A percentile compares a stretch with the other conserved stretches of the same genome.
Conservation (phyloP, 2,113 vertebrate genomes). For the Pluvialis apricaria region DNA sequence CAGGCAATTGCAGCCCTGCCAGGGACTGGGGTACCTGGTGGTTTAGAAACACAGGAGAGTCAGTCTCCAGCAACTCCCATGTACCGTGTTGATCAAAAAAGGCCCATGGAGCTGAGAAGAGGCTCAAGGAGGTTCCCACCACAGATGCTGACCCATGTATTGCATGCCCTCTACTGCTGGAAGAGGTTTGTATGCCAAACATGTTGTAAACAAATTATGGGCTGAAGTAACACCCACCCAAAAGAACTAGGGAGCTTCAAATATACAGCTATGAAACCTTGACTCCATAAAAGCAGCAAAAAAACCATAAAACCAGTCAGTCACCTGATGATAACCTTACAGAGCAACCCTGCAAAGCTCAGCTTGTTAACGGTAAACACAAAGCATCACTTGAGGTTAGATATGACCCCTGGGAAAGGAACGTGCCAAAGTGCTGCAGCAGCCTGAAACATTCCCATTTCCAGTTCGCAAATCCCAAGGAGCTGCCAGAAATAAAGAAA, state of each 20-base stretch:
- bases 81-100: not conserved
- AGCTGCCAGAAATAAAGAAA: slow-evolving; percentile 25
- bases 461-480: slow-evolving; percentile 40
- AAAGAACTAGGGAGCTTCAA: not conserved
- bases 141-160: not conserved
- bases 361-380: not conserved
- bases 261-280: not conserved
- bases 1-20: not conserved
- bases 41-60: not conserved
- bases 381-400: not conserved
- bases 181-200: not conserved
- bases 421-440: not conserved
- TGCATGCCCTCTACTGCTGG: not conserved
- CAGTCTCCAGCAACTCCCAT: not conserved
- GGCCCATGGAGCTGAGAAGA: not conserved
- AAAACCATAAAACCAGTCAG: not conserved
- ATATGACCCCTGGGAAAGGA: not conserved
- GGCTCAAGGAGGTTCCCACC: not conserved
- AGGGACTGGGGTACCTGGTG: not conserved
- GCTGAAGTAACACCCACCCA: not conserved
- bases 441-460: slow-evolving; percentile 23
- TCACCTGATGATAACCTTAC: not conserved
- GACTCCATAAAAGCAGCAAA: not conserved
- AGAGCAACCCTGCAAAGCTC: not conserved
- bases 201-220: not conserved